Evolutionary conservation across 2,797 vertebrate species (phyloP).

Genomic region (Gila robusta): DNA sequence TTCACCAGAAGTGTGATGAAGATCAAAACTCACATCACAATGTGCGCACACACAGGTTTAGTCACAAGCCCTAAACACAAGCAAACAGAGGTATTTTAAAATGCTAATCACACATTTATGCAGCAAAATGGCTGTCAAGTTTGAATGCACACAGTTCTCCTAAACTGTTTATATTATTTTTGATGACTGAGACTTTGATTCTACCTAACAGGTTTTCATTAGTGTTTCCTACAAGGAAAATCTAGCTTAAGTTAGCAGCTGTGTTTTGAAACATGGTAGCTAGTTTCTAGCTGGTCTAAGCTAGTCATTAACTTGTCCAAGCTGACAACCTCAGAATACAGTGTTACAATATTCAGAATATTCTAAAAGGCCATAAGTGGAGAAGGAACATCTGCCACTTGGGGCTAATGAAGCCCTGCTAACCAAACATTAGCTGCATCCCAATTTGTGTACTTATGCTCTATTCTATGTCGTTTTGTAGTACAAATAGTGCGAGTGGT

Average conservation of each 20-base stretch:
- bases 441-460: background rate
- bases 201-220: background rate
- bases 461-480: background rate
- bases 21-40: conserved; percentile 67
- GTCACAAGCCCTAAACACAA: conserved; percentile 25
- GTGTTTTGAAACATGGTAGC: background rate
- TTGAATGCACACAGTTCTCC: background rate
- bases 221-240: background rate
- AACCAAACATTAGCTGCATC: background rate
- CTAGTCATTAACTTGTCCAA: background rate
- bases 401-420: background rate
- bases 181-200: background rate
- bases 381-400: conserved; percentile 3
- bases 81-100: background rate
- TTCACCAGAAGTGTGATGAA: conserved; percentile 67
- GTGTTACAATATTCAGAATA: background rate
- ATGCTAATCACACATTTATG: background rate
- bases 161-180: background rate
- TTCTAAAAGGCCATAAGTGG: background rate
- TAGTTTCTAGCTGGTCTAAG: background rate
- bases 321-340: background rate
- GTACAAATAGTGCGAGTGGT: background rate
- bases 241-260: background rate
- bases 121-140: background rate
- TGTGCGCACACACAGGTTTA: background rate